Conservation (phyloP, 1,140 invertebrate species). For the Trichogramma pretiosum region DNA sequence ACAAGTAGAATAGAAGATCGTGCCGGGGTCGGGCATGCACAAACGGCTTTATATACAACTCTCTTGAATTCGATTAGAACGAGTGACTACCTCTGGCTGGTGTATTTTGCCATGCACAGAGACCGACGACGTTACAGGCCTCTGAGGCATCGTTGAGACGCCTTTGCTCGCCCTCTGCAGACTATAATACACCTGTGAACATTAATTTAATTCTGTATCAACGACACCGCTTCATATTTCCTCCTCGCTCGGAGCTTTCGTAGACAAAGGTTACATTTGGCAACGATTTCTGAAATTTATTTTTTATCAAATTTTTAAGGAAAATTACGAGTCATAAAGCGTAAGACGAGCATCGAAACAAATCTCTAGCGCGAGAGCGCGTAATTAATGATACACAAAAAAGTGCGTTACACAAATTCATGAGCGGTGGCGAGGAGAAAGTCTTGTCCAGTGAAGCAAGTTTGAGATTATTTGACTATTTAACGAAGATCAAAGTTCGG, state of each 20-base stretch:
- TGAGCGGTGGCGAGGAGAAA: too few relatives aligned
- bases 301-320: too few relatives aligned
- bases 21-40: too few relatives aligned
- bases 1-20: too few relatives aligned
- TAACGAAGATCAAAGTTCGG: conserved; percentile 21
- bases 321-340: too few relatives aligned
- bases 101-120: conserved; percentile 43
- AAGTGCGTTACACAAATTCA: too few relatives aligned
- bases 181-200: conserved; percentile 57
- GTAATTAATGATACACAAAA: too few relatives aligned
- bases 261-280: too few relatives aligned
- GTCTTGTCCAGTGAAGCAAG: neutral
- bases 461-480: conserved; percentile 1
- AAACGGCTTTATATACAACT: conserved; percentile 78
- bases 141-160: conserved; percentile 43
- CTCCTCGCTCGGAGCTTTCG: neutral
- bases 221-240: neutral
- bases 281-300: too few relatives aligned
- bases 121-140: conserved; percentile 35
- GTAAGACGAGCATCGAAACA: too few relatives aligned
- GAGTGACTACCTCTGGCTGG: conserved; percentile 69
- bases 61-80: conserved; percentile 74
- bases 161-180: conserved; percentile 55
- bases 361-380: too few relatives aligned
- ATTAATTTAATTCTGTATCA: too few relatives aligned